A percentile compares a stretch with the other conserved stretches of the same genome.
Evolutionary conservation across 2,113 vertebrate species (phyloP).

Genomic region (Sclerurus mexicanus): DNA sequence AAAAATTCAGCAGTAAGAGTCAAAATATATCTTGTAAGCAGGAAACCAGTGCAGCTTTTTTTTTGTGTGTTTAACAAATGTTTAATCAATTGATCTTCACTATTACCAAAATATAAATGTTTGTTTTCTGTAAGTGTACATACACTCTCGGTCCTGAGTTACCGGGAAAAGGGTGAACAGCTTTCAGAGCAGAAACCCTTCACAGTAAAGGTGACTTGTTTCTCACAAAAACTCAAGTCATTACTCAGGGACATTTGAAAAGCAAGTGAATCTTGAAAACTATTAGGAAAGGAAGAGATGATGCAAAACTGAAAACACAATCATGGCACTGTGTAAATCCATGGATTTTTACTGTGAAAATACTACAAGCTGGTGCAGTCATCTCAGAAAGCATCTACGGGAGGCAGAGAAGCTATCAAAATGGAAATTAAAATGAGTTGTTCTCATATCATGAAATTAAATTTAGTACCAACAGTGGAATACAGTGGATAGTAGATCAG

Average conservation of each 20-base stretch:
- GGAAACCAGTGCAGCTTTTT: not conserved
- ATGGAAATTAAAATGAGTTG: not conserved
- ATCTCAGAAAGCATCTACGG: not conserved
- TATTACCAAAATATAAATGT: not conserved
- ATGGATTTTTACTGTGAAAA: not conserved
- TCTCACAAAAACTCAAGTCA: not conserved
- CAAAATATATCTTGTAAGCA: not conserved
- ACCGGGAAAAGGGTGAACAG: not conserved
- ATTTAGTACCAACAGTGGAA: not conserved
- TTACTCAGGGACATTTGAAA: not conserved
- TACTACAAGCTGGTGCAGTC: not conserved
- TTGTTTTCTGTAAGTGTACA: not conserved
- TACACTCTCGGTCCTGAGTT: not conserved
- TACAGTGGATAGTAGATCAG: not conserved
- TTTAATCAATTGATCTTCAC: not conserved
- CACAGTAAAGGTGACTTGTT: not conserved
- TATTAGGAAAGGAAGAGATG: not conserved
- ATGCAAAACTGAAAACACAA: not conserved
- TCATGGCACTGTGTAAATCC: not conserved
- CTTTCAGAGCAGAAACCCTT: not conserved
- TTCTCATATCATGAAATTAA: not conserved
- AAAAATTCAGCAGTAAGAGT: not conserved
- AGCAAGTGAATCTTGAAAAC: not conserved
- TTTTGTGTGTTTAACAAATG: not conserved
- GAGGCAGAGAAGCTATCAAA: not conserved